Conservation (phyloP, 23 tunicate species). For the Ascidia mentula region DNA sequence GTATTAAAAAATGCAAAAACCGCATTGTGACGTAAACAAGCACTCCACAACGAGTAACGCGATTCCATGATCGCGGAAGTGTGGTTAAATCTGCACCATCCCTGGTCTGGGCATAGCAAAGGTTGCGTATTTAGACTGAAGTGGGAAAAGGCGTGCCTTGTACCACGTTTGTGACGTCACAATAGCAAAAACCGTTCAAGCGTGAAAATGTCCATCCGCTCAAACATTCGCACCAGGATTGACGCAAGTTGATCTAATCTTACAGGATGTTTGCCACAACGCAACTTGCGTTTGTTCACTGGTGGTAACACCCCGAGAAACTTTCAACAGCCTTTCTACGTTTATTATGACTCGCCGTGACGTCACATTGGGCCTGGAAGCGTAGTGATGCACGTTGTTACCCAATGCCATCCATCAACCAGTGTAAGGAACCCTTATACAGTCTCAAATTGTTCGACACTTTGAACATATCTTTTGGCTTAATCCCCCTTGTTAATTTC, state of each 20-base stretch:
- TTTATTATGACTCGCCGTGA: not conserved
- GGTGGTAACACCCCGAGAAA: not conserved
- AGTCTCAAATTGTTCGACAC: too few species aligned
- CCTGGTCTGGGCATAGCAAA: too few species aligned
- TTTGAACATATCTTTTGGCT: too few species aligned
- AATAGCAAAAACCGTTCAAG: not conserved
- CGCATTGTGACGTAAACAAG: not conserved
- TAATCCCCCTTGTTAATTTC: too few species aligned
- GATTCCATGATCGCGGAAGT: not conserved
- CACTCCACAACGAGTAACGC: not conserved
- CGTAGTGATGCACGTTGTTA: too few species aligned
- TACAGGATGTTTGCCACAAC: conserved; percentile 10
- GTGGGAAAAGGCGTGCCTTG: too few species aligned
- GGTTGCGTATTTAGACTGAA: too few species aligned
- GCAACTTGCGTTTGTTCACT: not conserved
- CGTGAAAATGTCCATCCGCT: not conserved
- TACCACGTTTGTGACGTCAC: not conserved
- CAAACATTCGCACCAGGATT: not conserved
- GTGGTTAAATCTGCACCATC: not conserved
- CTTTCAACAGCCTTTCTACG: not conserved
- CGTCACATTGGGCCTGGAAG: too few species aligned
- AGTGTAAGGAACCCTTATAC: not conserved
- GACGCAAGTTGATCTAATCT: not conserved
- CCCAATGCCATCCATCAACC: not conserved
- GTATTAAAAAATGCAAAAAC: not conserved